Evolutionary conservation across 2,888 invertebrate species (phyloP).

Genomic region (Troides aeacus): DNA sequence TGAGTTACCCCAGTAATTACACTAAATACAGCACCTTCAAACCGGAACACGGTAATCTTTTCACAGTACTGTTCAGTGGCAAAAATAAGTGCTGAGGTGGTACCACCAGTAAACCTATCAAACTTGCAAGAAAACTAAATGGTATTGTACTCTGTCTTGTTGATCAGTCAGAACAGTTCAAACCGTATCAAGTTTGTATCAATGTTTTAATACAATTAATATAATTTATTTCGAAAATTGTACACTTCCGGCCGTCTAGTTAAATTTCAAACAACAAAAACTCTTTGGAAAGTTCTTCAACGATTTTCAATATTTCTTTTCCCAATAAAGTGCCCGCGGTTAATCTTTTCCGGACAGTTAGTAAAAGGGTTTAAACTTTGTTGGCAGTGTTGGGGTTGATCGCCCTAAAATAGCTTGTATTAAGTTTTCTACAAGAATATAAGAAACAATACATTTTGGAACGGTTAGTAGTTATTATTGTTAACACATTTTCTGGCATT

Average conservation of each 20-base stretch:
- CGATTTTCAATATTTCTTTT: conserved; percentile 4
- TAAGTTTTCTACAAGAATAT: neutral
- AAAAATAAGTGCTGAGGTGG: no score
- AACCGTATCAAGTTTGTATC: no score
- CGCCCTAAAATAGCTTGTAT: neutral
- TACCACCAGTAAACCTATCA: no score
- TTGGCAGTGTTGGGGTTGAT: neutral
- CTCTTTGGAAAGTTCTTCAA: neutral
- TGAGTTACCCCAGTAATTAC: no score
- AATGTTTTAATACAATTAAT: no score
- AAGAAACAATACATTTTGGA: neutral
- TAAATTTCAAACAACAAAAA: neutral
- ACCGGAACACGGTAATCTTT: no score
- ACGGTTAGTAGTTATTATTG: neutral
- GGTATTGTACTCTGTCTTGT: no score
- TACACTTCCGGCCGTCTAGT: neutral
- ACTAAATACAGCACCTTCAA: no score
- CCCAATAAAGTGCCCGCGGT: neutral
- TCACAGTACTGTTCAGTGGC: no score
- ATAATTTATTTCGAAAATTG: neutral
- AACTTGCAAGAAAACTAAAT: no score
- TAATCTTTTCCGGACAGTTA: conserved; percentile 1
- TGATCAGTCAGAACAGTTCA: no score
- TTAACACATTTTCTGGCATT: no score
- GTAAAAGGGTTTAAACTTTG: conserved; percentile 1